phyloP scores from a whole-genome alignment of 2,113 vertebrate species.

The Platichthys flesus region DNA sequence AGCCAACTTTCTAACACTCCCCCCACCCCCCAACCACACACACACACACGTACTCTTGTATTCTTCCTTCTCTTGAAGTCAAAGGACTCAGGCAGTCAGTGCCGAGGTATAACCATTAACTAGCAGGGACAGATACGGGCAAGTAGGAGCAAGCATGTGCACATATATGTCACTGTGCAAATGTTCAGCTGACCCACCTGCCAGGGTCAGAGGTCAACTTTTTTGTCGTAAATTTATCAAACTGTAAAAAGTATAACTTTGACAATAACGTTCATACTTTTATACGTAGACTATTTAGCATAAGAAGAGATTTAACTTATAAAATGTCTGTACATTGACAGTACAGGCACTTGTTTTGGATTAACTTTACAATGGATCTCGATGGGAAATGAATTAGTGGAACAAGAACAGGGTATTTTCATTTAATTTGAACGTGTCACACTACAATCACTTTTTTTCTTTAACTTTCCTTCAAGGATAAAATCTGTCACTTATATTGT shows the following conservation, averaged over 20 bases:
- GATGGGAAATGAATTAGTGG: not conserved
- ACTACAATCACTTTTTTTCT: not conserved
- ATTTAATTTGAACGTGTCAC: not conserved
- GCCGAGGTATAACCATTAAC: constrained; percentile 39
- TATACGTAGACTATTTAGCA: too few relatives aligned
- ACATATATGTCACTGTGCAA: constrained; percentile 1
- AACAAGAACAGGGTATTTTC: not conserved
- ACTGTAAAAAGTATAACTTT: not conserved
- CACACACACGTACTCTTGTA: not conserved
- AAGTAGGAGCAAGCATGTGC: constrained; percentile 3
- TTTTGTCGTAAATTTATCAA: not conserved
- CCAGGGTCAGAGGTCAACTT: not conserved
- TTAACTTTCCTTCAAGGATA: too few relatives aligned
- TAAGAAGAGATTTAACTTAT: too few relatives aligned
- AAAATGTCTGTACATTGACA: not conserved
- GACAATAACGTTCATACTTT: too few relatives aligned
- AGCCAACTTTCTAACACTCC: constrained; percentile 23
- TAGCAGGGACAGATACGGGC: not conserved
- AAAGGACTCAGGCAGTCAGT: constrained; percentile 3
- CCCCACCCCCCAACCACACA: not conserved
- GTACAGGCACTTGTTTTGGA: not conserved
- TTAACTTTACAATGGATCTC: not conserved
- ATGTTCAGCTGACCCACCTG: constrained; percentile 9
- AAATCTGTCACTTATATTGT: not conserved
- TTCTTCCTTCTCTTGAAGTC: not conserved